Evolutionary conservation across 2,797 vertebrate genomes (phyloP).

Genomic region (Myotis planiceps): DNA sequence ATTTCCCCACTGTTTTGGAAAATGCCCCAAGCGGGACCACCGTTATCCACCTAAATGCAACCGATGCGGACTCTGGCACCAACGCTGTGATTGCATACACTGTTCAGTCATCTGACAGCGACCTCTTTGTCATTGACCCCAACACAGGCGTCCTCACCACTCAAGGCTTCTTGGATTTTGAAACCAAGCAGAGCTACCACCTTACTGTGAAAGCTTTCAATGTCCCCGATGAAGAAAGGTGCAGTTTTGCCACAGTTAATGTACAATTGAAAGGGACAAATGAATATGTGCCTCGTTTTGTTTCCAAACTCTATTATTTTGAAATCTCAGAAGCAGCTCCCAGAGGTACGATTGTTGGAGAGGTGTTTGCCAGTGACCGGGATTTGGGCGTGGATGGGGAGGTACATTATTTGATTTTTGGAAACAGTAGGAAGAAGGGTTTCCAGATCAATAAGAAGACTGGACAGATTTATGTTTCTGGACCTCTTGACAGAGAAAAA

Average conservation of each 20-base stretch:
- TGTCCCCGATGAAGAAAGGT: slow-evolving; percentile 97
- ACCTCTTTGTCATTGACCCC: slow-evolving; percentile 97
- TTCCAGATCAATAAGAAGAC: slow-evolving; percentile 94
- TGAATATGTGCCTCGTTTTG: slow-evolving; percentile 98
- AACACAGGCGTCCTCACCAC: slow-evolving; percentile 97
- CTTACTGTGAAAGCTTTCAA: slow-evolving; percentile 97
- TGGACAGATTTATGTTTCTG: slow-evolving; percentile 96
- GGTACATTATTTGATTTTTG: slow-evolving; percentile 97
- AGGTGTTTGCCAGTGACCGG: slow-evolving; percentile 98
- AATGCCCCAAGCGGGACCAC: slow-evolving; percentile 98
- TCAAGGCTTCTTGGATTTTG: slow-evolving; percentile 99
- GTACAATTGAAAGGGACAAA: slow-evolving; percentile 96
- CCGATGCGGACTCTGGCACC: slow-evolving; percentile 92
- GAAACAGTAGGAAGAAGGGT: slow-evolving; percentile 94
- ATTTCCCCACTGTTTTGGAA: slow-evolving; percentile 94
- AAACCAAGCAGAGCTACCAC: slow-evolving; percentile 97
- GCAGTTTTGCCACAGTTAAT: slow-evolving; percentile 95
- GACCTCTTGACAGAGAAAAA: slow-evolving; percentile 95
- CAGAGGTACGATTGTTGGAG: slow-evolving; percentile 93
- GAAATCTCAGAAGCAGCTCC: slow-evolving; percentile 96
- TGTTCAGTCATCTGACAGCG: slow-evolving; percentile 96
- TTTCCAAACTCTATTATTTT: slow-evolving; percentile 98
- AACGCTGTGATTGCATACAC: slow-evolving; percentile 95
- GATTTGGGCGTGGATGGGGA: slow-evolving; percentile 95
- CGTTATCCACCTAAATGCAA: slow-evolving; percentile 94